Percentiles rank a stretch among this genome's conserved stretches.
These are phyloP conservation scores for Hyperoplus immaculatus DNA, from an alignment of 2,797 vertebrate species.

Conservation along the genomic window DNA sequence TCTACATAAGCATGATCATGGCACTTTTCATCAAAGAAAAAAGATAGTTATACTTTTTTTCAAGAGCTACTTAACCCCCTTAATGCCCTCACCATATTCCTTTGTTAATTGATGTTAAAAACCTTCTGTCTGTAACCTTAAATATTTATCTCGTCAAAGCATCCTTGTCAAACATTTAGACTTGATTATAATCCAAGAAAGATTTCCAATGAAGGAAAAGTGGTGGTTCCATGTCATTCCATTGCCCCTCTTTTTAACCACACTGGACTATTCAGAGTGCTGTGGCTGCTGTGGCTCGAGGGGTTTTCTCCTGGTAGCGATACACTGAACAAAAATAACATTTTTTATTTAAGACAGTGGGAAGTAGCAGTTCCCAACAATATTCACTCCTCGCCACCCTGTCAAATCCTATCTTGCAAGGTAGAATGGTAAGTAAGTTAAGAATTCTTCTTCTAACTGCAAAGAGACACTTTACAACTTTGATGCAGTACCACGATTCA, in stretches of 20 bases:
- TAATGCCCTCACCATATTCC: not conserved
- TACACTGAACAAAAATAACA: conserved; percentile 62
- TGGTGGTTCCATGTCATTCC: conserved; percentile 17
- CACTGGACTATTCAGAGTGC: conserved; percentile 41
- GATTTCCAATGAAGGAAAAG: conserved; percentile 18
- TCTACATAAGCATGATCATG: conserved; percentile 51
- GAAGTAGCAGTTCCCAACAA: conserved; percentile 70
- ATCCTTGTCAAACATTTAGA: conserved; percentile 1
- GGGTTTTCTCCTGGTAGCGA: conserved; percentile 38
- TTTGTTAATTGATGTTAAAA: conserved; percentile 7
- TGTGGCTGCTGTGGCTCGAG: conserved; percentile 38
- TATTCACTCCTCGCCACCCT: conserved; percentile 60
- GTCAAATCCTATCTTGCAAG: conserved; percentile 65
- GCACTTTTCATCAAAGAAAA: conserved; percentile 66
- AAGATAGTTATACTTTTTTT: conserved; percentile 8
- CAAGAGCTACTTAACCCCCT: conserved; percentile 8
- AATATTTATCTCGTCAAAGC: conserved; percentile 5
- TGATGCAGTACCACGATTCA: conserved; percentile 66
- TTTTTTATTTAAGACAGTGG: conserved; percentile 71
- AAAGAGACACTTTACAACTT: conserved; percentile 47
- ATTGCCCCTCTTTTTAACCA: conserved; percentile 18
- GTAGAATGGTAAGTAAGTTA: conserved; percentile 77
- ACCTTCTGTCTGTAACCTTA: conserved; percentile 23
- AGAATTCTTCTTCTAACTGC: conserved; percentile 41
- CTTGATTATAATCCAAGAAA: conserved; percentile 17